Conservation (phyloP, 1,140 invertebrate species). For the Heliothis subflexa region DNA sequence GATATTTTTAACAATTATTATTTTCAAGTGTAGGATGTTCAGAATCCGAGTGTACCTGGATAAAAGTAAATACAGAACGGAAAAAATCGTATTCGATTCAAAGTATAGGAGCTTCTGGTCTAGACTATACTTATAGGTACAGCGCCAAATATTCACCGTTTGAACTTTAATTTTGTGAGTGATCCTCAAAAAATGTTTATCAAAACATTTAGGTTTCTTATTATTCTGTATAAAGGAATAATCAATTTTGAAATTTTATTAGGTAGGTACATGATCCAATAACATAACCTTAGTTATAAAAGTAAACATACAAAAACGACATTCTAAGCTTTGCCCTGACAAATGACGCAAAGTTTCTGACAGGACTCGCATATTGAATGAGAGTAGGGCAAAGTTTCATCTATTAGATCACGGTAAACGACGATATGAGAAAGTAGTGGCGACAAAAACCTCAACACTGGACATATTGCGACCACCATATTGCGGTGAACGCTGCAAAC, state of each 20-base stretch:
- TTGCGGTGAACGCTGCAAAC: constrained; percentile 72
- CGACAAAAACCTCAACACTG: constrained; percentile 75
- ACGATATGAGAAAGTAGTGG: constrained; percentile 82
- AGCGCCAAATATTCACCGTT: too few relatives aligned
- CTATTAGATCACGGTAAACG: constrained; percentile 83
- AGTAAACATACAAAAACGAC: constrained; percentile 25
- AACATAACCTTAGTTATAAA: not conserved
- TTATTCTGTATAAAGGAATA: too few relatives aligned
- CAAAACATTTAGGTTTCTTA: too few relatives aligned
- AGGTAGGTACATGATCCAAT: not conserved
- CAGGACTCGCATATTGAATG: constrained; percentile 80
- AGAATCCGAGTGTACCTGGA: too few relatives aligned
- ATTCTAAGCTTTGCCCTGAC: constrained; percentile 52
- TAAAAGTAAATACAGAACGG: too few relatives aligned
- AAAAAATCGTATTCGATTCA: too few relatives aligned
- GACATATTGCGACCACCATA: constrained; percentile 79
- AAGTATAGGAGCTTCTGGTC: too few relatives aligned
- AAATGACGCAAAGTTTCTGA: constrained; percentile 67
- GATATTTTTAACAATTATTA: not conserved
- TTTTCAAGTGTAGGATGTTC: too few relatives aligned
- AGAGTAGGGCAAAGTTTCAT: constrained; percentile 77
- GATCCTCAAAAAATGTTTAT: too few relatives aligned
- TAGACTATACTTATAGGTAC: too few relatives aligned
- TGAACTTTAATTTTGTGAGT: too few relatives aligned
- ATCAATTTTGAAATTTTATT: too few relatives aligned